Evolutionary conservation across 2,888 invertebrate genomes (phyloP), one percentile per base, ranked within the genome.

Genomic region (Pantelozetes paolii): DNA sequence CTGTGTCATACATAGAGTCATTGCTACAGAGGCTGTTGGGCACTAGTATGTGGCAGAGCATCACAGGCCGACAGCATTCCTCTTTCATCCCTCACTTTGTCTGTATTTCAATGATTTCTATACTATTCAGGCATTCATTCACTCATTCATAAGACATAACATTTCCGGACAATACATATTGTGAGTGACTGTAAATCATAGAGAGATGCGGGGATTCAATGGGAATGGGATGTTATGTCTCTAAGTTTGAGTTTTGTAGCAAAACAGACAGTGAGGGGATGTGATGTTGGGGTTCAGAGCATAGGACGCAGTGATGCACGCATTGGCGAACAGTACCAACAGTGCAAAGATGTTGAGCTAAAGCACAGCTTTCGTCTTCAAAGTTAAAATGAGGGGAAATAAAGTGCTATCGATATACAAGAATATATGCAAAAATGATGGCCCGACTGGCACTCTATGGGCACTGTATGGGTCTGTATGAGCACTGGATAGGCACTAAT

Each of bases 201-300:
- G 67, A 42, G 67, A 36, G 67, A 42, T 67, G 67, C 42, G 67
- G 42, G 45, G 45, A 45, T 45, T 6, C 11, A 18, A 18, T 18
- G 45, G 40, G 67, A 67, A 67, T 67, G 67, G 67, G 67, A 67
- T 67, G 67, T 67, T 67, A 62, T 62, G 67, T 3, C 42, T 23
- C 20, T 40, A 67, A 8, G 3, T 36, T 42, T 32, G 59, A 30
- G 32, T 32, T n/a, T 62, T 67, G 40, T 67, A 26, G 40, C 71
- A 54, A 62, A 54, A 73, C 62, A 73, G 73, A 69, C 42, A 75
- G 67, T 71, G 71, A 57, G 54, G 73, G 45, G 50, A 72, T 40
- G 45, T 67, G n/a, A n/a, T n/a, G 45, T 42, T 26, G 67, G 50
- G 36, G 72, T 32, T 23, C n/a, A 42, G 20, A 71, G 62, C 36